A percentile compares a stretch with the other conserved stretches of the same genome.
These are phyloP conservation scores for Macropis europaea DNA, from an alignment of 2,888 invertebrate genomes.

Conservation along the genomic window DNA sequence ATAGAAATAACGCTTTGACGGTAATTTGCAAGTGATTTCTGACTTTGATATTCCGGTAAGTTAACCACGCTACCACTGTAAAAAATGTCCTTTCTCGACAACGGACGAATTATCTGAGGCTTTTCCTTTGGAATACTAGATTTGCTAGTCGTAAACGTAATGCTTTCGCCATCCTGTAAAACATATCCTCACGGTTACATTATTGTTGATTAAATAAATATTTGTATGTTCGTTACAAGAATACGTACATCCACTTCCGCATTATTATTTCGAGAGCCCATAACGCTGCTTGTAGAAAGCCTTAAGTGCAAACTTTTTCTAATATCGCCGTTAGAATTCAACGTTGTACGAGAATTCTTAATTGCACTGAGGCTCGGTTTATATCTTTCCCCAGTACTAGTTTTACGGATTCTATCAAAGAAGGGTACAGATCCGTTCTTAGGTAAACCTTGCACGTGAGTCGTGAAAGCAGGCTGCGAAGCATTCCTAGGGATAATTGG, in stretches of 20 bases:
- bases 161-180: constrained; percentile 84
- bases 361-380: constrained; percentile 92
- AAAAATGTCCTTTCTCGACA: constrained; percentile 98
- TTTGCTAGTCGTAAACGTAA: constrained; percentile 83
- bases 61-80: constrained; percentile 97
- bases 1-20: constrained; percentile 95
- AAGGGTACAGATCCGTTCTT: constrained; percentile 95
- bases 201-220: neutral
- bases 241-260: constrained; percentile 81
- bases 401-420: constrained; percentile 92
- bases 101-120: constrained; percentile 90
- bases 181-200: neutral
- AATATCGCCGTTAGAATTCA: constrained; percentile 89
- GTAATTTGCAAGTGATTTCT: constrained; percentile 94
- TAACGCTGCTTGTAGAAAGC: constrained; percentile 82
- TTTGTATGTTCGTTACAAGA: neutral
- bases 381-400: constrained; percentile 90
- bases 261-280: constrained; percentile 83
- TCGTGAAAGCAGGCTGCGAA: constrained; percentile 92
- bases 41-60: constrained; percentile 95
- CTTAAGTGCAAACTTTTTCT: constrained; percentile 83
- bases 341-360: constrained; percentile 87
- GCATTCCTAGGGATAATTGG: constrained; percentile 89
- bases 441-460: constrained; percentile 87
- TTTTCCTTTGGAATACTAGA: constrained; percentile 81